phyloP scores from a whole-genome alignment of 92 coral and sea anemone genomes.

The Porites rus region DNA sequence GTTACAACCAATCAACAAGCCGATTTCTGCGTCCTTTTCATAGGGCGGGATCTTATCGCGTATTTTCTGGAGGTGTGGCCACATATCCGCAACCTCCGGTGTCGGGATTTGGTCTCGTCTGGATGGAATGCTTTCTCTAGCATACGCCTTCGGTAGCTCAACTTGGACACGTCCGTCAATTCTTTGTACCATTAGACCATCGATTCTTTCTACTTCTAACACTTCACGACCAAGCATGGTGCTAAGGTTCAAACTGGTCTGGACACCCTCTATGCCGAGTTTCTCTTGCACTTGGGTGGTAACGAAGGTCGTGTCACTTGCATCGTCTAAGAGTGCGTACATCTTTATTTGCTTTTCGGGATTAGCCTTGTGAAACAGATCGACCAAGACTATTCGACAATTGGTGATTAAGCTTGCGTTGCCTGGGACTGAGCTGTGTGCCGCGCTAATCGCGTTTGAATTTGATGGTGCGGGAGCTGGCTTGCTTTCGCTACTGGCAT shows the following conservation, averaged over 20 bases:
- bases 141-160: too few relatives aligned
- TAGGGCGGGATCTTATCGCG: background rate
- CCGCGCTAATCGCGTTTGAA: background rate
- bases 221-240: slow-evolving; percentile 29
- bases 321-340: slow-evolving; percentile 59
- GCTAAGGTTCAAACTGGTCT: slow-evolving; percentile 36
- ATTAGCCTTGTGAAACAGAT: background rate
- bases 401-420: background rate
- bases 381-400: background rate
- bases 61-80: background rate
- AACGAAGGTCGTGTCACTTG: slow-evolving; percentile 58
- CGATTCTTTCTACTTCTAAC: too few relatives aligned
- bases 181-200: too few relatives aligned
- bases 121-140: too few relatives aligned
- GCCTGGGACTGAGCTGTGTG: background rate
- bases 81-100: background rate
- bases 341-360: slow-evolving; percentile 32
- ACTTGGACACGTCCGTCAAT: too few relatives aligned
- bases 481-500: background rate
- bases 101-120: too few relatives aligned
- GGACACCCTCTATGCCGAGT: slow-evolving; percentile 30
- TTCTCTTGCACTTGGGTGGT: slow-evolving; percentile 10
- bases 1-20: background rate
- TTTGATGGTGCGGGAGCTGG: background rate
- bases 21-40: background rate